Base-by-base conservation (phyloP, 2,888 invertebrate species). In the Euzophera pinguis region DNA sequence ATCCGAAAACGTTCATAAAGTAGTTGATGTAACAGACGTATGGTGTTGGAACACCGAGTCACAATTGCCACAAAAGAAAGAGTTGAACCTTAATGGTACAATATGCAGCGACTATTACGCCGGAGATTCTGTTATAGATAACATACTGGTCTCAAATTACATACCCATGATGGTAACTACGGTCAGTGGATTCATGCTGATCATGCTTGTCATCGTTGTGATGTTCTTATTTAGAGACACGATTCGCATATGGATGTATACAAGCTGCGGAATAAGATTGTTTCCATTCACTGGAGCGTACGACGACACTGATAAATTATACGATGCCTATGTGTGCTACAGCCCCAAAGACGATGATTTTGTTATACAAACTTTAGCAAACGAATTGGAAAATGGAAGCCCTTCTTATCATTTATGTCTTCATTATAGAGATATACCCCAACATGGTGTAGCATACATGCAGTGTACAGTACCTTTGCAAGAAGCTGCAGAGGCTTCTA, bases 271-370 rank as follows among this genome's bases (percentile, higher is more conserved):
- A 32, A 92, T 97, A 58, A 92, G 97, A 67, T 92, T 97, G 72
- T 95, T 96, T 81, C 92, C 94, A 64, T 93, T 94, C 65, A 91
- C 92, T 53, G 92, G 93, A 65, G 92, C 92, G 53, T 93, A 92
- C 81, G 96, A 95, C 77, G 96, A 96, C 79, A 92, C 94, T 73
- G 96, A 96, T 77, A 96, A 96, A 81, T 92, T 96, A 56, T 98
- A 97, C 90, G 98, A 98, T 86, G 97, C 96, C 62, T 98, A 98
- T 85, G 94, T 98, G 47, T 94, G 97, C 73, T 98, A 98, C 91
- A 96, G 97, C 73, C 95, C 96, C 55, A 96, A 96, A 83, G 98
- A 98, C 87, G 97, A 97, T 77, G 95, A 96, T 78, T 97, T 97
- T 85, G 97, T 98, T 52, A 93, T 96, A 65, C 95, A 96, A 79